Evolutionary conservation across 2,888 invertebrate species (phyloP).

Genomic region (Epistrophe grossulariae): DNA sequence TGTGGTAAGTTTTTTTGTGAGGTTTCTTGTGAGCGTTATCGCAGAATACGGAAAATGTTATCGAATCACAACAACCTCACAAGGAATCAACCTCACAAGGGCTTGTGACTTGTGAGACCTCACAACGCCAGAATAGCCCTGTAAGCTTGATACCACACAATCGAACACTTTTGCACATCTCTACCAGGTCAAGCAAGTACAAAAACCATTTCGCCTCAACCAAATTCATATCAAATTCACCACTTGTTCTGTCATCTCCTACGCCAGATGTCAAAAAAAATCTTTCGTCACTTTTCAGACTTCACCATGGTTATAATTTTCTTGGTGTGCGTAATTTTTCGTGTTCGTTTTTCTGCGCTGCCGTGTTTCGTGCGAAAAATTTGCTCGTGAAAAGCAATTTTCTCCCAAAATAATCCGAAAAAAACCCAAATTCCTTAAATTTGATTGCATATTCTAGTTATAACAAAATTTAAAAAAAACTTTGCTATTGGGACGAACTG

Average conservation of each 20-base stretch:
- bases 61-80: too few relatives aligned
- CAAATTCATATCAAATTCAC: conserved; percentile 40
- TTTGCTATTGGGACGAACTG: conserved; percentile 24
- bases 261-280: conserved; percentile 52
- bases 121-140: too few relatives aligned
- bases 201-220: conserved; percentile 9
- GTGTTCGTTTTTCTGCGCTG: conserved; percentile 64
- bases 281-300: conserved; percentile 39
- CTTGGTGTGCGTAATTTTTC: conserved; percentile 56
- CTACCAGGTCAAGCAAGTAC: not conserved
- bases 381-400: conserved; percentile 63
- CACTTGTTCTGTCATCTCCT: conserved; percentile 53
- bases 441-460: not conserved
- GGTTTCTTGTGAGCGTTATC: too few relatives aligned
- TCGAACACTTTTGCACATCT: not conserved
- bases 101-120: too few relatives aligned
- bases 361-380: conserved; percentile 72
- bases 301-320: conserved; percentile 31
- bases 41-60: too few relatives aligned
- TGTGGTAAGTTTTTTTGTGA: too few relatives aligned
- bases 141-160: not conserved
- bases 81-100: too few relatives aligned
- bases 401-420: conserved; percentile 35
- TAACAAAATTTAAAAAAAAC: conserved; percentile 3
- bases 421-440: conserved; percentile 23